Conservation (phyloP, 2,888 invertebrate genomes). For the Eilema griseolum region DNA sequence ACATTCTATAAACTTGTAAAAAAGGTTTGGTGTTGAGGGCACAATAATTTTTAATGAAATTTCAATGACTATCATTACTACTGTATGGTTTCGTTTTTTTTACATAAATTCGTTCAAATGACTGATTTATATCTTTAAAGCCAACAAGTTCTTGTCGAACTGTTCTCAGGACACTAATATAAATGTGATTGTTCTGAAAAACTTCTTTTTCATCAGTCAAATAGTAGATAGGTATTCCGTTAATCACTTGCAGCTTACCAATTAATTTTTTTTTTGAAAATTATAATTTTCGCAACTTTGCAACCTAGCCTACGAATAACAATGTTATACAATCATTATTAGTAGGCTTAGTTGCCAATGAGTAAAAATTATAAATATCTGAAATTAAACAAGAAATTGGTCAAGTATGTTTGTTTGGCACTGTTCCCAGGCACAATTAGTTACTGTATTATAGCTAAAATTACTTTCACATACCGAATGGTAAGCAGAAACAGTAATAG, state of each 20-base stretch:
- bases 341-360: slow-evolving; percentile 11
- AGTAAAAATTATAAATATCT: not conserved
- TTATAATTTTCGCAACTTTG: no score
- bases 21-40: no score
- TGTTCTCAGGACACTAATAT: not conserved
- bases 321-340: slow-evolving; percentile 17
- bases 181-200: not conserved
- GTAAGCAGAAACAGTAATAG: slow-evolving; percentile 24
- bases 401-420: slow-evolving; percentile 37
- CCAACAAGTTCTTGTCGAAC: not conserved
- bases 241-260: slow-evolving; percentile 33
- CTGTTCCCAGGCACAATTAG: slow-evolving; percentile 22
- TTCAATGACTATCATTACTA: no score
- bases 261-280: slow-evolving; percentile 19
- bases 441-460: slow-evolving; percentile 9
- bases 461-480: slow-evolving; percentile 22
- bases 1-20: no score
- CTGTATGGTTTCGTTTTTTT: no score
- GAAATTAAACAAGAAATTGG: slow-evolving; percentile 31
- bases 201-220: not conserved
- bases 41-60: no score
- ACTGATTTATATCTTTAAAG: no score
- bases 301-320: not conserved
- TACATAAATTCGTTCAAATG: no score
- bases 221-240: not conserved